Evolutionary conservation across 2,113 vertebrate genomes (phyloP).

Genomic region (Cairina moschata): DNA sequence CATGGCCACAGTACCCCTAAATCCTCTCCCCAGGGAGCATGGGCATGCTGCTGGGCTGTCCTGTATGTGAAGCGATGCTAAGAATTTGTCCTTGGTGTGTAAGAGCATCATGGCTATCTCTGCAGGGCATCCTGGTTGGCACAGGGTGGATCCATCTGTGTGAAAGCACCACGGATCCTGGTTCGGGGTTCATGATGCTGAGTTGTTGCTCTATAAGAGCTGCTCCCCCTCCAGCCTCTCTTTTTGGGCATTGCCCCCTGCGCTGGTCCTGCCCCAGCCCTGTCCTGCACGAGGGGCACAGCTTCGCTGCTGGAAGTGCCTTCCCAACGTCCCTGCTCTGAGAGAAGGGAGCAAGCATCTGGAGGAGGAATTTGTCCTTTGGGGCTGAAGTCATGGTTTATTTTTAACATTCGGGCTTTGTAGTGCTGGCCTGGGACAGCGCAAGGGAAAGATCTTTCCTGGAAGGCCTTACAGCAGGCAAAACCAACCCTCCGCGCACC

Average conservation of each 20-base stretch:
- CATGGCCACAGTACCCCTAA: rapidly evolving
- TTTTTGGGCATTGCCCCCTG: rapidly evolving
- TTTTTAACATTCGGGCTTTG: background rate
- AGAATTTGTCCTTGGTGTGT: background rate
- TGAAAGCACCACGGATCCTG: background rate
- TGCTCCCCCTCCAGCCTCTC: no score
- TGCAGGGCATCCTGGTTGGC: background rate
- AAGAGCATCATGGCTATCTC: rapidly evolving
- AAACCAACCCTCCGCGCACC: background rate
- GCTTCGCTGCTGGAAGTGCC: no score
- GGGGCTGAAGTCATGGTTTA: background rate
- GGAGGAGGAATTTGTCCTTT: background rate
- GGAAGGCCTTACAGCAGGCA: background rate
- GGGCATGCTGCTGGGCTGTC: no score
- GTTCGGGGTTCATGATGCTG: background rate
- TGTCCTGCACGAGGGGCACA: rapidly evolving
- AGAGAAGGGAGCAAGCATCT: background rate
- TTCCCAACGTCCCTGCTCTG: background rate
- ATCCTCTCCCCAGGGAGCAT: background rate
- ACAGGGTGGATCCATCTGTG: rapidly evolving
- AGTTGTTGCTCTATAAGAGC: background rate
- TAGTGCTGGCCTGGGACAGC: background rate
- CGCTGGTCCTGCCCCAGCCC: background rate
- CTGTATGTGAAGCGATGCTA: rapidly evolving
- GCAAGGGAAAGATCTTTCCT: background rate